Evolutionary conservation across 2,888 invertebrate species (phyloP).

Genomic region (Eilema sororculum): DNA sequence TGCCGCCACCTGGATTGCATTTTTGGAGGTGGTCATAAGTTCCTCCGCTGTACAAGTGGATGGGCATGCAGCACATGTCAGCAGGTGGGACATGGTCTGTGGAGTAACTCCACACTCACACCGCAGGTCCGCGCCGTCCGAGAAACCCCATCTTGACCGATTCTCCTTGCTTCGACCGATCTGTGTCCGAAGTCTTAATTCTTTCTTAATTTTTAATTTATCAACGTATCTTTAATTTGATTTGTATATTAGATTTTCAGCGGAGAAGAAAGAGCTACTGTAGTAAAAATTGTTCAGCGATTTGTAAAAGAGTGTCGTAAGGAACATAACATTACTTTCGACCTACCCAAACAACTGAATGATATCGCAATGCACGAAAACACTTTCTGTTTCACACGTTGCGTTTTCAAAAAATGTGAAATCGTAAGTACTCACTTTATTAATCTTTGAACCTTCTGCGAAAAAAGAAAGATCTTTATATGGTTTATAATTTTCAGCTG

Average conservation of each 20-base stretch:
- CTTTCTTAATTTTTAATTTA: no score
- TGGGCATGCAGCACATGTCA: no score
- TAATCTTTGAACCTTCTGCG: neutral
- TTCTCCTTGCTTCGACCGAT: no score
- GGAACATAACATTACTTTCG: neutral
- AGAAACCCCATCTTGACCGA: no score
- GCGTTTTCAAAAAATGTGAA: slow-evolving; percentile 3
- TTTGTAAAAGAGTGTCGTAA: neutral
- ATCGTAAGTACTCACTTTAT: neutral
- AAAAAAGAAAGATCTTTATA: neutral
- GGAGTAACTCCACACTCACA: no score
- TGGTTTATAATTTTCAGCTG: neutral
- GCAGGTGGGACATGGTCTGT: no score
- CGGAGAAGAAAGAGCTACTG: neutral
- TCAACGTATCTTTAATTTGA: neutral
- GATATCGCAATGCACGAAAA: neutral
- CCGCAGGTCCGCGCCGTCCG: no score
- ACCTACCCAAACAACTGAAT: neutral
- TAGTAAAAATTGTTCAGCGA: neutral
- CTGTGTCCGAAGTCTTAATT: no score
- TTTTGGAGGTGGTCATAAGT: no score
- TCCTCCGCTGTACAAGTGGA: no score
- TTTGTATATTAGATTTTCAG: neutral
- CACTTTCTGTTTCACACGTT: neutral
- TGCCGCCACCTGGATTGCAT: no score